phyloP scores from a whole-genome alignment of 2,888 invertebrate species.

The Dastarcus helophoroides region DNA sequence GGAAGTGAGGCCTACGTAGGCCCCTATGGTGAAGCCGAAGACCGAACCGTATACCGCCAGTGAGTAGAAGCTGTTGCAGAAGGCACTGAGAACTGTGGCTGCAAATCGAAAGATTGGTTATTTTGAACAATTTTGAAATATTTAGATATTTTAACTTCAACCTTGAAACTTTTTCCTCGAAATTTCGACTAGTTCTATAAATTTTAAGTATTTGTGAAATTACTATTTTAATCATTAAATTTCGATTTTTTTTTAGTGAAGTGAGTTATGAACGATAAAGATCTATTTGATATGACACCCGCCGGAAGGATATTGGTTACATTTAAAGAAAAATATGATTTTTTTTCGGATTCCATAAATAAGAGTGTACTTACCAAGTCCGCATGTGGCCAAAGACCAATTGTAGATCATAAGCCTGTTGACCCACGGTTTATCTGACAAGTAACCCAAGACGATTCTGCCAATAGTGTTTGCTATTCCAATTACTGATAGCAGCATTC shows the following conservation, averaged over 20 bases:
- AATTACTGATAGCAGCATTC: constrained; percentile 65
- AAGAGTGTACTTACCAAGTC: constrained; percentile 70
- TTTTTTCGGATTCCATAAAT: too few species aligned
- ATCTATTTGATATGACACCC: too few species aligned
- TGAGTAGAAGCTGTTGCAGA: constrained; percentile 59
- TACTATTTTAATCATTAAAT: too few species aligned
- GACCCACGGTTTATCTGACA: constrained; percentile 81
- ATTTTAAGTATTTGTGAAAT: too few species aligned
- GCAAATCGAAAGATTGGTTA: constrained; percentile 24
- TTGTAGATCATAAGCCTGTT: constrained; percentile 88
- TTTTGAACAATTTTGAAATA: constrained; percentile 1
- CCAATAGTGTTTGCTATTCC: constrained; percentile 86
- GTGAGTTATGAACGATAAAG: too few species aligned
- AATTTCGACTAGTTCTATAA: neutral
- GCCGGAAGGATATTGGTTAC: too few species aligned
- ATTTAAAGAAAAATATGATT: too few species aligned
- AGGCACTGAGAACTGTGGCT: constrained; percentile 73
- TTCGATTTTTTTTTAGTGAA: too few species aligned
- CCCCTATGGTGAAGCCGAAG: constrained; percentile 87
- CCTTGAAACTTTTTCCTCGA: neutral
- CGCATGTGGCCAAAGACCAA: constrained; percentile 75
- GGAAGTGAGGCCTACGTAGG: constrained; percentile 93
- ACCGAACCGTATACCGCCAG: constrained; percentile 66
- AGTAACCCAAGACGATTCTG: constrained; percentile 74
- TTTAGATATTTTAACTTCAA: neutral